Evolutionary conservation across 2,113 vertebrate genomes (phyloP), one percentile per base, ranked within the genome.

Genomic region (Corapipo altera): DNA sequence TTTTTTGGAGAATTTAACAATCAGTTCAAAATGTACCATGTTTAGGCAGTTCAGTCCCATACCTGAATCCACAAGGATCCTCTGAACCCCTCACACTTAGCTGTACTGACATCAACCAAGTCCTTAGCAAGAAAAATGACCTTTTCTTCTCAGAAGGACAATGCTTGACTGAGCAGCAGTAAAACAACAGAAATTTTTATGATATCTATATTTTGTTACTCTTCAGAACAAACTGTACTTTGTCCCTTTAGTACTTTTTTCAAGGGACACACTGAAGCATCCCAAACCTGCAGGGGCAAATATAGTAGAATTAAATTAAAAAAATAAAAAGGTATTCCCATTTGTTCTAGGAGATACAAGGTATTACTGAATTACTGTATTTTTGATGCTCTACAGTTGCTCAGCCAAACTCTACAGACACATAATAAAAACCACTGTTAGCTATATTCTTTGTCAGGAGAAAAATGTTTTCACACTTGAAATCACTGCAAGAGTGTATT

Each of bases 401-500:
- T 64, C 28, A 72, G 70, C 9, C 57, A 82, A 94, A 75, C 18
- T 43, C 8, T 18, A 73, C 1, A 84, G 71, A 89, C 82, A 89
- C 66, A 9, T 66, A 57, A 94, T 89, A 88, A 94, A 96, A 70
- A 9, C 0, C 52, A 76, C 26, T n/a, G 27, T 41, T 84, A 48
- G 32, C 9, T 58, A 33, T 44, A 64, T n/a, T 55, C 37, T 54
- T 76, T 61, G 52, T 75, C 21, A 35, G 88, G 67, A 57, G 80
- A 69, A 78, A 82, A 12, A 66, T 2, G 12, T 52, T 96, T 91
- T 91, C 51, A 74, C 35, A n/a, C 62, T 90, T 67, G 55, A 80
- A 91, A 80, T 62, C 77, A 83, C 71, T 91, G 28, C 62, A 77
- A 66, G 52, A 8, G 6, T n/a, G 15, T 58, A 89, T 9, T 74